A percentile compares a stretch with the other conserved stretches of the same genome.
phyloP scores from a whole-genome alignment of 2,888 invertebrate genomes.

The Epicampocera succincta region DNA sequence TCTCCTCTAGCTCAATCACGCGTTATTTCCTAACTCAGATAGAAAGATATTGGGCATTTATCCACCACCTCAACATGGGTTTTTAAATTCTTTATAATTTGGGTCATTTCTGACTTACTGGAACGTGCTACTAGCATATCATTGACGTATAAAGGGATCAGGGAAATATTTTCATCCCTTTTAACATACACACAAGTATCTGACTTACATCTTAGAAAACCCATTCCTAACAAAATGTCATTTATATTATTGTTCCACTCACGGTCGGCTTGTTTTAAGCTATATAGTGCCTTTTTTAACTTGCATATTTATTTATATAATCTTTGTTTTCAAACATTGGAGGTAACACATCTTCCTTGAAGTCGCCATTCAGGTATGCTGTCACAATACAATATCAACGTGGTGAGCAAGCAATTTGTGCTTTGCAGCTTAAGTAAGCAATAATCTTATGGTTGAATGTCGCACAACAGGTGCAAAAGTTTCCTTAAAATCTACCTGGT shows the following conservation, averaged over 20 bases:
- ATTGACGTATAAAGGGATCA: too few species aligned
- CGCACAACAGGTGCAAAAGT: not conserved
- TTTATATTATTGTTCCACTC: conserved; percentile 5
- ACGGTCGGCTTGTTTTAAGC: not conserved
- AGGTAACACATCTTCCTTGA: too few species aligned
- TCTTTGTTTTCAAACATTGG: too few species aligned
- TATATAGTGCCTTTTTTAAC: not conserved
- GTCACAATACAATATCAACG: not conserved
- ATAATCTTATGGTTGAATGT: not conserved
- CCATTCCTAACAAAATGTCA: not conserved
- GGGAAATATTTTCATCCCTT: not conserved
- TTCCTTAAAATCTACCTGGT: conserved; percentile 33
- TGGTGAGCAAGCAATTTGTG: not conserved
- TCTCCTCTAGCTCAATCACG: not conserved
- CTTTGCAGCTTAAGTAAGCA: not conserved
- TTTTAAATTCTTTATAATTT: not conserved
- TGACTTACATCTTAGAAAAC: not conserved
- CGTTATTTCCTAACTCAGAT: not conserved
- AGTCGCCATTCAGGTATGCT: too few species aligned
- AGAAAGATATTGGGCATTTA: not conserved
- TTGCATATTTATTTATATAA: too few species aligned
- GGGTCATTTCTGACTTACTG: not conserved
- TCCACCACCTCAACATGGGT: not conserved
- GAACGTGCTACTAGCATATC: not conserved
- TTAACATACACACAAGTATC: not conserved